A percentile compares a stretch with the other conserved stretches of the same genome.
These are phyloP conservation scores for Drosophila maculinotata DNA, from an alignment of 2,888 invertebrate species.

Conservation along the genomic window DNA sequence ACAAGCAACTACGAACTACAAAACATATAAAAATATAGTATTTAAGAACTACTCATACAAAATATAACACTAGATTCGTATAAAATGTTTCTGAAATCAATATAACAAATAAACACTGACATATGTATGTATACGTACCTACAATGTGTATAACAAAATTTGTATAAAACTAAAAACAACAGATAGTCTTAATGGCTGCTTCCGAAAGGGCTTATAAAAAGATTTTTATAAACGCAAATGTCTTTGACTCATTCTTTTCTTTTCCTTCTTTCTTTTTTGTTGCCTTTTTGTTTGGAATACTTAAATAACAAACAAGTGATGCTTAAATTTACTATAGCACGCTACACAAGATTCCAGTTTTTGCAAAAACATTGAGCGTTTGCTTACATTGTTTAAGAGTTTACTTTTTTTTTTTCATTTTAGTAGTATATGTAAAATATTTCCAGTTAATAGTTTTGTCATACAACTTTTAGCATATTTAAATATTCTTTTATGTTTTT, in stretches of 20 bases:
- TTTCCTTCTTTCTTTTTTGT: constrained; percentile 1
- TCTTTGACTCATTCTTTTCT: constrained; percentile 59
- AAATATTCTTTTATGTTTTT: constrained; percentile 42
- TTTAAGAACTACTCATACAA: constrained; percentile 65
- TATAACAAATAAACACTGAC: constrained; percentile 42
- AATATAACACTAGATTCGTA: constrained; percentile 57
- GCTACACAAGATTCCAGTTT: constrained; percentile 69
- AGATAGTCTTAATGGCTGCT: constrained; percentile 28
- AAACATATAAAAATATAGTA: constrained; percentile 74
- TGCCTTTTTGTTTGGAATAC: constrained; percentile 53
- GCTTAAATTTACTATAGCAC: constrained; percentile 64
- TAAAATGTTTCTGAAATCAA: constrained; percentile 28
- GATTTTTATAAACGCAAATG: constrained; percentile 57
- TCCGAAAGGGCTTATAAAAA: constrained; percentile 26
- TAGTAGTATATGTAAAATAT: constrained; percentile 59
- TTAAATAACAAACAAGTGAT: constrained; percentile 59
- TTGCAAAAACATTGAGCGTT: constrained; percentile 69
- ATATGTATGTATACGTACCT: constrained; percentile 11
- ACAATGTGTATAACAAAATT: constrained; percentile 33
- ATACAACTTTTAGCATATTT: constrained; percentile 66
- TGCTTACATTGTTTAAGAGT: constrained; percentile 50
- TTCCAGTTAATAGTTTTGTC: constrained; percentile 46
- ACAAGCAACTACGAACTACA: constrained; percentile 78
- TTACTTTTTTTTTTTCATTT: constrained; percentile 26
- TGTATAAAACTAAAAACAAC: constrained; percentile 43